Evolutionary conservation across 2,888 invertebrate genomes (phyloP), one percentile per base, ranked within the genome.

Genomic region (Trachelus iudaicus): DNA sequence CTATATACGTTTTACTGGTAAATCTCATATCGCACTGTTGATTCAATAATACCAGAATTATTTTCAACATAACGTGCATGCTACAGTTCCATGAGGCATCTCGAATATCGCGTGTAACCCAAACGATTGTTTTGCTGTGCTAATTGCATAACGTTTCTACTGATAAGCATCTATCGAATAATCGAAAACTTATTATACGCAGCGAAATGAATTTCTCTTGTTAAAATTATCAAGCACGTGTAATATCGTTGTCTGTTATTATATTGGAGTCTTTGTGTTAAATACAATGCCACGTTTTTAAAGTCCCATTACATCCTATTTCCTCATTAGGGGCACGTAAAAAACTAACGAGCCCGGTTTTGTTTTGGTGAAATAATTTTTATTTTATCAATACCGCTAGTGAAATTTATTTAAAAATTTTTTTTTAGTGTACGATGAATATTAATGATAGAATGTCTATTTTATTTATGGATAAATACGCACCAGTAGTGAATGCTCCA

Each of bases 401-500:
- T 56, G 23, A 56, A 56, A 2, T 56, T 56, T 56, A 9, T 0
- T 9, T 0, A 15, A 15, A 6, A 23, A 23, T 56, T 56, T 23
- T 56, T 9, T 33, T 33, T 33, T 4, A 4, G 15, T 40, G 15
- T 15, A 40, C 40, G 4, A 40, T 15, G 15, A 13, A 40, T 1
- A 1, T 40, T 4, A 15, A 40, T 0, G 15, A 40, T 9, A 23
- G 23, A 23, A 56, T 56, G 23, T 9, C 9, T 1, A 56, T 56
- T 56, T 56, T 9, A 56, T 56, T 56, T 56, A 9, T 15, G 1
- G 2, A 6, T 56, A 56, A 56, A 56, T 56, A 56, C 56, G 23
- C 56, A 89, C 91, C 91, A 73, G 90, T 90, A 4, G 90, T 90
- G 80, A 88, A 89, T n/a, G 88, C 88, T 1, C 90, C 90, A 15